Evolutionary conservation across 53 echinoderm and acorn worm species (phyloP).

Genomic region (Astropecten irregularis): DNA sequence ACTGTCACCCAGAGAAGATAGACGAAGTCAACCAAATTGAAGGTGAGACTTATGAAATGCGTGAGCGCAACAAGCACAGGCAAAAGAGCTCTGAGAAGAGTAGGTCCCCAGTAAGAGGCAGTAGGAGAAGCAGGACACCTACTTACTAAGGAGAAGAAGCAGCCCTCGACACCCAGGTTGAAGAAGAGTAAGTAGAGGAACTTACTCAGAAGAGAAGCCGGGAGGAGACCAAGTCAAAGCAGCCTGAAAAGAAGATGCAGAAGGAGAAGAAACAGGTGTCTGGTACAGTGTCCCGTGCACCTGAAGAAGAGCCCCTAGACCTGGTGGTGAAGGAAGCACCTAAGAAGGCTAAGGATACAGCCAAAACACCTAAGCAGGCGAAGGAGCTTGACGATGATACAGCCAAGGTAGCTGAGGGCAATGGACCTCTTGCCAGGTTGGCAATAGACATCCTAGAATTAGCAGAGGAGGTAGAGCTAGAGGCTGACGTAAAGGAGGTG

Average conservation of each 20-base stretch:
- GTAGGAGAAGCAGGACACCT: background rate
- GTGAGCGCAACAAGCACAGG: background rate
- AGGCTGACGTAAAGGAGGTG: too few species aligned
- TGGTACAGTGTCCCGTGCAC: background rate
- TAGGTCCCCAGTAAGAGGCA: background rate
- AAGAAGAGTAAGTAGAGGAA: background rate
- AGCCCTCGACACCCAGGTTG: too few species aligned
- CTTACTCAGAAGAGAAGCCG: background rate
- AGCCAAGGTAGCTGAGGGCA: background rate
- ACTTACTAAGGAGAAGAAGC: background rate
- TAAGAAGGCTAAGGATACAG: background rate
- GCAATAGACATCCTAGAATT: background rate
- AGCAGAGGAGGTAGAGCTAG: background rate
- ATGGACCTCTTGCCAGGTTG: background rate
- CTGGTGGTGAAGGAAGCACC: background rate
- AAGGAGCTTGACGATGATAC: background rate
- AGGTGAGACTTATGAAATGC: conserved; percentile 3
- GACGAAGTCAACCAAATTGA: background rate
- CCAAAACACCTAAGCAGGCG: background rate
- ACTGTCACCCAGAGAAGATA: background rate
- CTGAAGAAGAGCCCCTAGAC: background rate
- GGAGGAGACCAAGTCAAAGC: too few species aligned
- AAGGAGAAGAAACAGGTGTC: background rate
- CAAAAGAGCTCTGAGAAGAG: background rate
- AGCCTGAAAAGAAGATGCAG: background rate